These are phyloP conservation scores for Euproctis similis DNA, from an alignment of 2,888 invertebrate genomes.

Conservation along the genomic window DNA sequence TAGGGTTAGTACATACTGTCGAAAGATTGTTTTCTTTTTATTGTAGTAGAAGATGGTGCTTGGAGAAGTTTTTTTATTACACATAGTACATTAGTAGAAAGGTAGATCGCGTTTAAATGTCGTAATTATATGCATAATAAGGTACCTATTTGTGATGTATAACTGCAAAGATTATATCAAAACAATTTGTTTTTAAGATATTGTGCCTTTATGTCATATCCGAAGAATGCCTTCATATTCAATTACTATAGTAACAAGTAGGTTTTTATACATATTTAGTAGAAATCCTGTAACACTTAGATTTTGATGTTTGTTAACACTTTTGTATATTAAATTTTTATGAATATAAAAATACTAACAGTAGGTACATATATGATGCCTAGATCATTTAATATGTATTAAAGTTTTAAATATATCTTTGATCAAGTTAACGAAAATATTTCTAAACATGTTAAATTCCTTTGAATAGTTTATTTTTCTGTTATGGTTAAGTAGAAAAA, in stretches of 20 bases:
- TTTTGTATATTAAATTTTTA: conserved; percentile 33
- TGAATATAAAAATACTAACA: conserved; percentile 23
- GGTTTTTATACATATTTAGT: conserved; percentile 56
- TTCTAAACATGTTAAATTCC: conserved; percentile 62
- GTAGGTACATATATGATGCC: conserved; percentile 15
- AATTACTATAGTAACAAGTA: conserved; percentile 52
- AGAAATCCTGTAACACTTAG: conserved; percentile 41
- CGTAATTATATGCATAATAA: conserved; percentile 37
- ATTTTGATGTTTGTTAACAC: conserved; percentile 41
- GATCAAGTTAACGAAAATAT: conserved; percentile 29
- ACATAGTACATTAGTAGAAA: conserved; percentile 20
- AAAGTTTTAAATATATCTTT: conserved; percentile 21
- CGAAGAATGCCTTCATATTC: conserved; percentile 60
- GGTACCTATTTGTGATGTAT: conserved; percentile 34
- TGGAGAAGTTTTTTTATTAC: conserved; percentile 37
- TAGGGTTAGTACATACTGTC: conserved; percentile 48
- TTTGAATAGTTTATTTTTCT: conserved; percentile 71
- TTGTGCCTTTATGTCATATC: conserved; percentile 73
- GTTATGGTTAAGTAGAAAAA: conserved; percentile 47
- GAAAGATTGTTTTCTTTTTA: conserved; percentile 36
- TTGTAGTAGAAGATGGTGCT: conserved; percentile 50
- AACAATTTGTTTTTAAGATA: conserved; percentile 42
- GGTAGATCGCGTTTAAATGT: conserved; percentile 23
- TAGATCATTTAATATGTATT: conserved; percentile 19
- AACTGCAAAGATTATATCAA: conserved; percentile 25